Evolutionary conservation across 2,113 vertebrate genomes (phyloP).

Genomic region (Mionectes macconnelli): DNA sequence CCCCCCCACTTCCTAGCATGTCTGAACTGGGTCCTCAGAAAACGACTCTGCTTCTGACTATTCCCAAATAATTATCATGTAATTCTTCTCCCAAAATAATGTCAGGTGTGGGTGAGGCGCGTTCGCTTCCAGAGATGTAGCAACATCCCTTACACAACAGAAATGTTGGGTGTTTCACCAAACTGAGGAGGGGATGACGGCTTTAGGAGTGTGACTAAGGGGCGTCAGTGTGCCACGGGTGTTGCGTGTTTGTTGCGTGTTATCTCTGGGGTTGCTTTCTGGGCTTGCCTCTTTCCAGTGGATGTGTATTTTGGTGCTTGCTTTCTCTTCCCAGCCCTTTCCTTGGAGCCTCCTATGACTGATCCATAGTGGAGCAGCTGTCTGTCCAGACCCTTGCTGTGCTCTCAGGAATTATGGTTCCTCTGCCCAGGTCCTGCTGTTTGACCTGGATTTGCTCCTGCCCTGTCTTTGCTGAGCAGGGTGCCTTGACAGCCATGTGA

Average conservation of each 20-base stretch:
- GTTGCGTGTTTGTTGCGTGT: not conserved
- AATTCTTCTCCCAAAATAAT: slow-evolving; percentile 50
- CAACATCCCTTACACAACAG: slow-evolving; percentile 49
- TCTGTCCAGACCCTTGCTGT: not conserved
- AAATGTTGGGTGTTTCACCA: slow-evolving; percentile 15
- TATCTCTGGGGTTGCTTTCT: not conserved
- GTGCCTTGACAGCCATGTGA: not conserved
- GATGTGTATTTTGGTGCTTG: not conserved
- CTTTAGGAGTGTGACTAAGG: slow-evolving; percentile 7
- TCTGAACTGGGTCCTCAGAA: slow-evolving; percentile 32
- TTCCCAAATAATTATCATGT: slow-evolving; percentile 36
- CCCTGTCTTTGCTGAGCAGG: not conserved
- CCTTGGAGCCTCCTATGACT: not conserved
- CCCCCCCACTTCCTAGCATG: not conserved
- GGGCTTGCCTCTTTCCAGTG: not conserved
- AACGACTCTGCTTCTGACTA: not conserved
- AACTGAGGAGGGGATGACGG: not conserved
- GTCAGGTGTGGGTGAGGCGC: slow-evolving; percentile 12
- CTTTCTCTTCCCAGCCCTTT: not conserved
- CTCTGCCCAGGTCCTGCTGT: not conserved
- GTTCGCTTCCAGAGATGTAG: not conserved
- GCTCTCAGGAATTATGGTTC: not conserved
- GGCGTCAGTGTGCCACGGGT: not conserved
- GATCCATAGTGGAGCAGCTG: not conserved
- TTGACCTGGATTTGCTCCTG: not conserved